These are phyloP conservation scores for Pelmatolapia mariae DNA, from an alignment of 2,113 vertebrate genomes.

Conservation along the genomic window DNA sequence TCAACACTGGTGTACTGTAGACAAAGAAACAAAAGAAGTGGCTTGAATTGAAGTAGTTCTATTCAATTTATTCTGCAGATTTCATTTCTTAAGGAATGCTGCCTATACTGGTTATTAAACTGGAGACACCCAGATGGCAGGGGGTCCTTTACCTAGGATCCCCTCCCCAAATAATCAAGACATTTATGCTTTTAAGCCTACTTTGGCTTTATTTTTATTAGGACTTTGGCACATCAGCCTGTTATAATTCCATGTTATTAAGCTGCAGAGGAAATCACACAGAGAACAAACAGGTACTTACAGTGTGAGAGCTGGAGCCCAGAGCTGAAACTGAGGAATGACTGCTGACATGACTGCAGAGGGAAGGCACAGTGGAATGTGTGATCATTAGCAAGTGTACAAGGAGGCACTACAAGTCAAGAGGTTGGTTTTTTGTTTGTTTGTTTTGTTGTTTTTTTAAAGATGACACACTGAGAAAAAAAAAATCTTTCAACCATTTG, in stretches of 20 bases:
- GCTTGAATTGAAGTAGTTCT: not conserved
- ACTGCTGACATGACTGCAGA: conserved; percentile 77
- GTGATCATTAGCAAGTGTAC: not conserved
- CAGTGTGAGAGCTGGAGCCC: conserved; percentile 77
- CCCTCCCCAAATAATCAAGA: not conserved
- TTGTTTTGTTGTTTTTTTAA: not conserved
- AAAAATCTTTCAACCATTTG: not conserved
- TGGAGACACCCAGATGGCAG: not conserved
- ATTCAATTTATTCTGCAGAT: not conserved
- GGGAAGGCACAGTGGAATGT: conserved; percentile 51
- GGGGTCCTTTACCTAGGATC: not conserved
- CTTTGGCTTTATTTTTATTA: not conserved
- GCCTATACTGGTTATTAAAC: not conserved
- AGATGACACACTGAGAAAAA: not conserved
- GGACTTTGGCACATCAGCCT: not conserved
- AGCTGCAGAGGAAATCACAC: not conserved
- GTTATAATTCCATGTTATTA: not conserved
- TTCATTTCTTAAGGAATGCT: not conserved
- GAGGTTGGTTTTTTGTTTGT: not conserved
- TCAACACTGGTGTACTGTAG: conserved; percentile 83
- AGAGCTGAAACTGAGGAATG: conserved; percentile 81
- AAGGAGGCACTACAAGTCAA: not conserved
- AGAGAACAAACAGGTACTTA: conserved; percentile 61
- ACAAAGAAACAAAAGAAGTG: not conserved
- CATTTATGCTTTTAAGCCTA: not conserved